Base-by-base conservation (phyloP, 2,113 vertebrate genomes). In the Semicossyphus pulcher region DNA sequence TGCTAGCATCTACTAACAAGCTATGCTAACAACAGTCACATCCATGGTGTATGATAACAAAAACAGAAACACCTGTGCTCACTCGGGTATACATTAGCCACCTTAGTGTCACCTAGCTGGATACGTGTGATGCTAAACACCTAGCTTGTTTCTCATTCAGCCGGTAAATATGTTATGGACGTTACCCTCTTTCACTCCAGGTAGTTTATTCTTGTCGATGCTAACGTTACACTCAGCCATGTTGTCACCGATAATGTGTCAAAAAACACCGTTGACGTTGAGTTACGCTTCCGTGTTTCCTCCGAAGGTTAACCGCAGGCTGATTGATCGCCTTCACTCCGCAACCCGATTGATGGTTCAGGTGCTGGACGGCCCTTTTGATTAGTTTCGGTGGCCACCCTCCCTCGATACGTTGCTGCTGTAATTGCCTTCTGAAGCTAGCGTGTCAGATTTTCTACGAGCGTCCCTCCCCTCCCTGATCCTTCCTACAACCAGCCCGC, bases 111-210 rank as follows among this genome's bases (percentile, higher is more conserved):
- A 65, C 53, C 32, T 42, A 52, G 4, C 49, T 10, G n/a, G 28
- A 20, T 18, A 6, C 9, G 20, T 7, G 39, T 42, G 32, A 48
- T 60, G 57, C 62, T 65, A 48, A 52, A 59, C 68, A 25, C 15
- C 42, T 56, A 71, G 48, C 80, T 67, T n/a, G 11, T 5, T 65
- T 77, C 26, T 48, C 15, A 72, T 37, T 3, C 57, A 67, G 25
- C 42, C 21, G 28, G 53, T 26, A 59, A 80, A 80, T 23, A 52
- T 39, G 31, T 70, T 26, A 32, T 66, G 36, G 64, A 86, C 84
- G 64, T 93, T 91, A 95, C 94, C 93, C 80, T 94, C 93, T 93
- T 94, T 95, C 36, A 95, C 94, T 91, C 93, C 93, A 61, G 94
- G 94, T 80, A 95, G 92, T 58, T 88, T 93, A 9, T 94, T 89